These are phyloP conservation scores for Enteromius paludinosus DNA, from an alignment of 2,797 vertebrate genomes.

Conservation along the genomic window DNA sequence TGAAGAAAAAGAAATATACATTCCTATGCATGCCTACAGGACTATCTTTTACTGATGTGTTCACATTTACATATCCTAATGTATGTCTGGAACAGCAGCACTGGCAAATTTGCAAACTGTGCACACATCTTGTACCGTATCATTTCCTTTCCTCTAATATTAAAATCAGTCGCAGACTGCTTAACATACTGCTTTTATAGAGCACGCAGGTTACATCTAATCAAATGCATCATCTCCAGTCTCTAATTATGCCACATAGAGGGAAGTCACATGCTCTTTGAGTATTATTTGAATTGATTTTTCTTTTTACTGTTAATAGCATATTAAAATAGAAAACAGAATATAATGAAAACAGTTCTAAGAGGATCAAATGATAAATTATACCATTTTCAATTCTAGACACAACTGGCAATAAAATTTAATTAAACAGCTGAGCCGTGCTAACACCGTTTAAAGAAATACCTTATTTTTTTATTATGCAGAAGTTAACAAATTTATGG, in stretches of 20 bases:
- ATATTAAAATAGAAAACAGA: background rate
- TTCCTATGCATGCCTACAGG: slow-evolving; percentile 8
- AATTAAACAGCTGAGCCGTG: background rate
- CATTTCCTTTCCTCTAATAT: slow-evolving; percentile 35
- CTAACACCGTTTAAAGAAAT: background rate
- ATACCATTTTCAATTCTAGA: background rate
- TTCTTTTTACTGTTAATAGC: background rate
- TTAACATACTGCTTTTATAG: slow-evolving; percentile 33
- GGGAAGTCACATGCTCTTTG: background rate
- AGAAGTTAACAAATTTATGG: background rate
- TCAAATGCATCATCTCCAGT: slow-evolving; percentile 18
- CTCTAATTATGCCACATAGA: slow-evolving; percentile 18
- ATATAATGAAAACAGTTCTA: background rate
- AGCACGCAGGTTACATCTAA: slow-evolving; percentile 31
- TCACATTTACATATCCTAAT: slow-evolving; percentile 30
- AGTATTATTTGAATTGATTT: background rate
- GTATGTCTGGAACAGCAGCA: slow-evolving; percentile 19
- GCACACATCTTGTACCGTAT: slow-evolving; percentile 27
- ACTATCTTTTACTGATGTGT: slow-evolving; percentile 28
- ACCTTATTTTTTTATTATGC: background rate
- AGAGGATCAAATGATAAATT: background rate
- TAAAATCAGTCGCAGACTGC: slow-evolving; percentile 37
- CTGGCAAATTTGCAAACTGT: slow-evolving; percentile 30
- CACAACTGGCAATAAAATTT: background rate
- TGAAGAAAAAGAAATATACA: slow-evolving; percentile 38